A percentile compares a stretch with the other conserved stretches of the same genome.
Evolutionary conservation across 2,797 vertebrate species (phyloP).

Genomic region (Margarornis squamiger): DNA sequence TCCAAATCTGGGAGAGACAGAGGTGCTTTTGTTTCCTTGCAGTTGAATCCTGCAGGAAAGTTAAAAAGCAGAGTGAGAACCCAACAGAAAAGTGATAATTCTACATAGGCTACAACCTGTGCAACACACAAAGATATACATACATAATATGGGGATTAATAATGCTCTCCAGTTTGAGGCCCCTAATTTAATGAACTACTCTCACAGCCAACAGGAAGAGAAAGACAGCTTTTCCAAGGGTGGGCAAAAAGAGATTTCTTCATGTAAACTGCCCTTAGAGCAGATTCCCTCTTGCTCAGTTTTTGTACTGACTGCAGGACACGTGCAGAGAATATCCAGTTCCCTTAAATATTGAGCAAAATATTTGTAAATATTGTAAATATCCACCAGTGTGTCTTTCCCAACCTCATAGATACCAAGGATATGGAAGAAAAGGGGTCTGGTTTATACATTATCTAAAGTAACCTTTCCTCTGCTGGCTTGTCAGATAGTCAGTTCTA

Average conservation of each 20-base stretch:
- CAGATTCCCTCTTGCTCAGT: neutral
- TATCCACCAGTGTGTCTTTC: neutral
- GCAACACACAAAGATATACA: neutral
- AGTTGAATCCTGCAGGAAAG: neutral
- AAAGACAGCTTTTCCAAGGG: neutral
- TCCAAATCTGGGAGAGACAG: neutral
- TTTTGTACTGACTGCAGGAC: neutral
- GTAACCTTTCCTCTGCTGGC: neutral
- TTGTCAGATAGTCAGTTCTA: neutral
- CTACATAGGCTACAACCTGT: neutral
- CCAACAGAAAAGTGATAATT: neutral
- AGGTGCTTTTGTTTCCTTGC: constrained; percentile 17
- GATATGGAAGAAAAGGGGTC: neutral
- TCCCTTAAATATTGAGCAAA: neutral
- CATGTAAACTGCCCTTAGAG: neutral
- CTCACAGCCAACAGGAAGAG: neutral
- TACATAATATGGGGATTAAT: neutral
- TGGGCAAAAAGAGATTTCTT: neutral
- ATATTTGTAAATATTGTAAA: neutral
- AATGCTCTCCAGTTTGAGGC: neutral
- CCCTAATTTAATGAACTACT: neutral
- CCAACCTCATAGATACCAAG: neutral
- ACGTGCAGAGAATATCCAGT: neutral
- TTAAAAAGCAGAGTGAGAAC: neutral
- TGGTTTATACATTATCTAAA: neutral